These are phyloP conservation scores for Podilymbus podiceps DNA, from an alignment of 2,113 vertebrate species.

Conservation along the genomic window DNA sequence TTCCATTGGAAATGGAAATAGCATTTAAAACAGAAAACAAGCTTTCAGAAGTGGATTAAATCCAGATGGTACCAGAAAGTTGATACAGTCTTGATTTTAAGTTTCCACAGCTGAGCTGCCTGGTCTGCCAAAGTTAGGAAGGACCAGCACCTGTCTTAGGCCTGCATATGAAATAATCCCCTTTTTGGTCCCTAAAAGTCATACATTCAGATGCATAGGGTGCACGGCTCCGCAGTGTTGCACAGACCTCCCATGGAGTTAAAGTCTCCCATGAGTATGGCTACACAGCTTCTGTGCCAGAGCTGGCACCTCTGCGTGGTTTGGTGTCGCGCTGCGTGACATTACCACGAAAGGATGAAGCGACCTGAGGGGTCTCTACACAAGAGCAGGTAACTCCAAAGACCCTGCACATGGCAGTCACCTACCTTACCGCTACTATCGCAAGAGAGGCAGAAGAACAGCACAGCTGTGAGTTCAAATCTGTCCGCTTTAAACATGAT, in stretches of 20 bases:
- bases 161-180: neutral
- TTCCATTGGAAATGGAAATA: neutral
- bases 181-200: neutral
- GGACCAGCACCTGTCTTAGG: neutral
- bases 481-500: neutral
- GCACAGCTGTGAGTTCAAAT: neutral
- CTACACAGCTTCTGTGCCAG: neutral
- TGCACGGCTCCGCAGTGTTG: too few species aligned
- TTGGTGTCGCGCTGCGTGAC: neutral
- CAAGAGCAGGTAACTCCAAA: neutral
- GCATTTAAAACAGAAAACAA: neutral
- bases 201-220: too few species aligned
- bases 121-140: neutral
- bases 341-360: neutral
- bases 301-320: neutral
- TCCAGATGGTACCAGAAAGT: neutral
- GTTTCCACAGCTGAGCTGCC: neutral
- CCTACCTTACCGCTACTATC: neutral
- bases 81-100: neutral
- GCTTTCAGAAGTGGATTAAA: neutral
- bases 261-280: rapidly evolving
- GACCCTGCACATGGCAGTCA: neutral
- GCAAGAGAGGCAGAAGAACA: neutral
- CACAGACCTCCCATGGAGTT: neutral
- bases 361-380: neutral